A percentile compares a stretch with the other conserved stretches of the same genome.
These are phyloP conservation scores for Drosophila nr. perissopoda DNA, from an alignment of 2,888 invertebrate genomes.

Conservation along the genomic window DNA sequence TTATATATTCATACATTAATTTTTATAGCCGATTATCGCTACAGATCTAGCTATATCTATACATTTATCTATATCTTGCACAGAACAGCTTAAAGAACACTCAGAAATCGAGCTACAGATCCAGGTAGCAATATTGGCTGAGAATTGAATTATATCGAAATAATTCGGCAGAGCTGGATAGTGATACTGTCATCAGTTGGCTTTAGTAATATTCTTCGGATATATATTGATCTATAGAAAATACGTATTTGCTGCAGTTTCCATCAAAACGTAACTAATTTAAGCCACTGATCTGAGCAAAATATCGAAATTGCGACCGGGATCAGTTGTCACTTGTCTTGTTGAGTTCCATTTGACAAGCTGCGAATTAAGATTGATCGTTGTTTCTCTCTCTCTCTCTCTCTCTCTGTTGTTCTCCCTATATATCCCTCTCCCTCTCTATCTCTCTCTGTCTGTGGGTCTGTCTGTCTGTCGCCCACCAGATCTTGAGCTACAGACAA, in stretches of 20 bases:
- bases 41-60: not conserved
- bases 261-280: not conserved
- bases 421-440: not conserved
- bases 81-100: not conserved
- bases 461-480: constrained; percentile 39
- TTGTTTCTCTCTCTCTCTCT: not conserved
- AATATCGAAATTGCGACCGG: constrained; percentile 1
- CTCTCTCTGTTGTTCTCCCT: not conserved
- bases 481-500: constrained; percentile 11
- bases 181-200: not conserved
- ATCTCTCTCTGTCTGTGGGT: not conserved
- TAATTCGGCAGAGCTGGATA: not conserved
- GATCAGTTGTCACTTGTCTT: constrained; percentile 18
- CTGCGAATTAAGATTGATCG: constrained; percentile 65
- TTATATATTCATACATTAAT: not conserved
- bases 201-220: not conserved
- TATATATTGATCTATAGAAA: not conserved
- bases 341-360: constrained; percentile 35
- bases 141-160: not conserved
- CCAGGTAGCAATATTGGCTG: not conserved
- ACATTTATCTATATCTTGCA: no score
- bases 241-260: not conserved
- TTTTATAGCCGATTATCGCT: not conserved
- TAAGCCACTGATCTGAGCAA: not conserved
- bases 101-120: not conserved